Evolutionary conservation across 2,888 invertebrate genomes (phyloP), one percentile per base, ranked within the genome.

Genomic region (Yponomeuta cagnagella): DNA sequence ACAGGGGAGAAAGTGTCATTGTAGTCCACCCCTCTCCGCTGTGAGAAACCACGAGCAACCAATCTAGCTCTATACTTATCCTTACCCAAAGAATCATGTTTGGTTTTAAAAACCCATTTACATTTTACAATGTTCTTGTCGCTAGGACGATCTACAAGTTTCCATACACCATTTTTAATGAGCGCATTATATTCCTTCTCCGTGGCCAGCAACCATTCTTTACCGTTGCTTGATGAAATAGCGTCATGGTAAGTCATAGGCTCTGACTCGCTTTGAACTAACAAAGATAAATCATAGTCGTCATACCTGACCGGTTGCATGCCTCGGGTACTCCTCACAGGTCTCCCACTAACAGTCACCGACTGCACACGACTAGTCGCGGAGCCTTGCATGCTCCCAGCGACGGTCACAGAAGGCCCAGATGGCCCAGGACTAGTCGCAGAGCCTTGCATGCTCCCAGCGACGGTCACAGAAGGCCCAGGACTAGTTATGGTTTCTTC

Each of bases 61-160:
- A 75, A 70, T 15, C 75, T 52, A 10, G 75, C 74, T 70, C 74
- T 74, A 69, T 71, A 74, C 48, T 68, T 73, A 30, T 52, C 72
- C 12, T 73, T 72, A 65, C 74, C 75, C 3, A 68, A 58, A 15
- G 72, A 70, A 71, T 73, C 72, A 30, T 71, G 10, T 63, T 74
- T 74, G 33, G 37, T 48, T 68, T 75, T 74, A 68, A 70, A 75
- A 48, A 76, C 73, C 73, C 74, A 75, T 68, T 75, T 75, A 63
- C 71, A 31, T 10, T 64, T 64, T 3, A 64, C 8, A 23, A 64
- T 64, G 31, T 64, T 23, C 10, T 23, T 30, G 10, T 64, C 23
- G 6, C 5, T 23, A 23, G 64, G 64, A 1, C 73, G 37, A 48
- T 73, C 70, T 8, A 73, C 73, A 10, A 74, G 48, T 37, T 71